Conservation (phyloP, 2,888 invertebrate genomes). For the Mimas tiliae region DNA sequence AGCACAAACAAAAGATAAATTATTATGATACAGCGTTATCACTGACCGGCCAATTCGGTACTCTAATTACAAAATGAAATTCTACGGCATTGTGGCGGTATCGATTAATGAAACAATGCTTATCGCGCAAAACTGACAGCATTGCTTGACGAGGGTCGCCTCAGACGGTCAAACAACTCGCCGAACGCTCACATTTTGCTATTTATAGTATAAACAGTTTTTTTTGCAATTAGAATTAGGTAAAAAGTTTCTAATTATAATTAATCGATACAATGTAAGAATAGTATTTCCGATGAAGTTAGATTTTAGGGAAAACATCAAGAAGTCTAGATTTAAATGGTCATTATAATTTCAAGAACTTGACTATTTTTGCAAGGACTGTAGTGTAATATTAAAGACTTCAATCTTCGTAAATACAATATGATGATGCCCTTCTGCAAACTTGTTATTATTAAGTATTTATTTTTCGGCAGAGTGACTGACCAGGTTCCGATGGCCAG, state of each 20-base stretch:
- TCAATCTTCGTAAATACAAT: no score
- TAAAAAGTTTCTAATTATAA: no score
- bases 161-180: slow-evolving; percentile 8
- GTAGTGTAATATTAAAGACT: no score
- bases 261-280: not conserved
- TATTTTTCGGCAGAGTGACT: no score
- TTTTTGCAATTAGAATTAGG: not conserved
- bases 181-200: not conserved
- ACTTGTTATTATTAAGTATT: no score
- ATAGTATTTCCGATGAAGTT: no score
- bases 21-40: slow-evolving; percentile 17
- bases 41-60: slow-evolving; percentile 7
- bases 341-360: no score
- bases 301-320: no score
- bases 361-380: no score
- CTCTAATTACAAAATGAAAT: slow-evolving; percentile 22
- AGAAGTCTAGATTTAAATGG: no score
- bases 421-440: no score
- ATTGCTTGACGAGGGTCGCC: slow-evolving; percentile 25
- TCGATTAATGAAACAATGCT: slow-evolving; percentile 26
- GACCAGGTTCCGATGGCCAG: no score
- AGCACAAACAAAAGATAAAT: not conserved
- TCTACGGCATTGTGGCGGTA: slow-evolving; percentile 3
- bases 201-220: not conserved
- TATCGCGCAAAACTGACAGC: slow-evolving; percentile 26